Base-by-base conservation (phyloP, 2,888 invertebrate species). In the Criorhina ranunculi region DNA sequence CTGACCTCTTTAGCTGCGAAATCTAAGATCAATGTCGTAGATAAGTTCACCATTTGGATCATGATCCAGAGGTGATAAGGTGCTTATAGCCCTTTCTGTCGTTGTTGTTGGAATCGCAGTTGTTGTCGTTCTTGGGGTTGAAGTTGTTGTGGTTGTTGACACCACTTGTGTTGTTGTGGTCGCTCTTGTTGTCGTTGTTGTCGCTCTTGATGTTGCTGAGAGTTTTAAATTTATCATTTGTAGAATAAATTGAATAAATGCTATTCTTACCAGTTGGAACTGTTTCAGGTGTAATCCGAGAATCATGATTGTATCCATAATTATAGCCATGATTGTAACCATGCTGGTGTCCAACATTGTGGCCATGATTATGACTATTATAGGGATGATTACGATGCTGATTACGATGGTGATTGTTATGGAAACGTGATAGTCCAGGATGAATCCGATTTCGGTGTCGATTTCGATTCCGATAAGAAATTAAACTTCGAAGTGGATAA, bases 21-120 rank as follows among this genome's bases (percentile, higher is more conserved):
- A 73, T 9, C 79, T 66, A 6, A 73, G 49, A 53, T 80, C 66
- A 60, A 80, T 80, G 11, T 73, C 73, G 29, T 53, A 49, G 5
- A 73, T 66, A 4, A 80, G 29, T 53, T 80, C 79, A 19, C 66
- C 73, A 19, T 67, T 59, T 11, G 73, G 44, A 37, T 80, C 66
- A 2, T 37, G 44, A 11, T 57, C 57, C 2, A 42, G 19, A 1
- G 79, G 44, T 11, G 35, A 53, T 53, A 59, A 53, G 2, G 60
- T 55, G 17, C 42, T 77, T 2, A 46, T 60, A 24, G 24, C 44
- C 17, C 29, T 33, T 5, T 1, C n/a, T 17, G 49, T 59, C 40
- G 40, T 49, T 11, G 44, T 29, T 29, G 66, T 5, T 42, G 42
- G 42, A 5, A 3, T 46, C 5, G 42, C 12, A 17, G 49, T 9